Base-by-base conservation (phyloP, 1,140 invertebrate genomes). In the Lucilia sericata region DNA sequence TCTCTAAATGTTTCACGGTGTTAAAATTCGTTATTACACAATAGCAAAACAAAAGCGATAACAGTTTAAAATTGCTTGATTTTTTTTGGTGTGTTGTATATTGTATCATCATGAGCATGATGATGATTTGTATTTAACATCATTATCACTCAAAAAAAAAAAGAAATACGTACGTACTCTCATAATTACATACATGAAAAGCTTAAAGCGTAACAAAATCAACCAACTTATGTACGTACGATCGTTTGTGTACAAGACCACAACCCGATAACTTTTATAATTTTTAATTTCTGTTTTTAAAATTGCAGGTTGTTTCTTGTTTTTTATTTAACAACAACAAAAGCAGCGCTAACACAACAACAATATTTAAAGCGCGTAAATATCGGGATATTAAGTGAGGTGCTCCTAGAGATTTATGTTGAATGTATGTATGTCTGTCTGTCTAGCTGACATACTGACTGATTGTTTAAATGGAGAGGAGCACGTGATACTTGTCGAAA, bases 161-260 rank as follows among this genome's bases (percentile, higher is more conserved):
- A 30, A 30, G 25, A 30, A 21, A 12, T 70, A 19, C 65, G 9
- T 70, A 70, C 60, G 7, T 70, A 76, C 14, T 76, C 42, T 76
- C 42, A 51, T 51, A 80, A 49, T 49, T 80, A 80, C 19, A 19
- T 21, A 49, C 76, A 80, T 80, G 76, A 51, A 80, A 80, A 21
- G 25, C 76, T 80, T 80, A 49, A 80, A 80, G 76, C 76, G 76
- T 80, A 80, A 49, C 76, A 80, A 80, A 80, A 49, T 25, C 65
- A 70, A 12, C 9, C 9, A 21, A 70, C 51, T 12, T 55, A 14
- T 17, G 51, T 17, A 14, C 17, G 51, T 55, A 30, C 25, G 25
- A 13, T 42, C 42, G 42, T 42, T 5, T 60, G 55, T 60, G 17
- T 70, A 21, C 10, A 70, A 70, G 65, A 70, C 65, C 65, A 70